These are phyloP conservation scores for Siphlonurus alternatus DNA, from an alignment of 2,888 invertebrate species.

Conservation along the genomic window DNA sequence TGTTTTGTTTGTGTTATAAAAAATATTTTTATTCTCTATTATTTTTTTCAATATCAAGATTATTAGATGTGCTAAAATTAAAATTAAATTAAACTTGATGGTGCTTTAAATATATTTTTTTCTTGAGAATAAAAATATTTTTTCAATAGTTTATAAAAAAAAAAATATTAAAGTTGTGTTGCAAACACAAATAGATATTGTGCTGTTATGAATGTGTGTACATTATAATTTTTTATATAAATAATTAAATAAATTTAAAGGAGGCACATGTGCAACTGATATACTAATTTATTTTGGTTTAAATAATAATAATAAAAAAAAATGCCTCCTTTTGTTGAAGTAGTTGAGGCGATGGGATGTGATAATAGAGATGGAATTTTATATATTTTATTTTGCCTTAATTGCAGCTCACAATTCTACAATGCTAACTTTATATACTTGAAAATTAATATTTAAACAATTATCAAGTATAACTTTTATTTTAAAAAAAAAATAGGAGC, in stretches of 20 bases:
- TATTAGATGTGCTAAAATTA: no score
- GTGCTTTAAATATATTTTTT: not conserved
- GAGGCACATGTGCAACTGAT: not conserved
- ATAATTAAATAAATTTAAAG: not conserved
- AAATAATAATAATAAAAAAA: no score
- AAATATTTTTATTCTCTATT: not conserved
- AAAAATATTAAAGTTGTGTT: not conserved
- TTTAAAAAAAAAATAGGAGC: not conserved
- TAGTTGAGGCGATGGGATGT: not conserved
- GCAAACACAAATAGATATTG: not conserved
- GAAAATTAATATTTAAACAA: not conserved
- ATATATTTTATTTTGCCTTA: not conserved
- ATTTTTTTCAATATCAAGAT: not conserved
- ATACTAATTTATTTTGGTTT: constrained; percentile 1
- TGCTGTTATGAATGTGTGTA: not conserved
- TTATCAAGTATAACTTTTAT: no score
- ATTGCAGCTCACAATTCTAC: not conserved
- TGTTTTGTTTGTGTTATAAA: not conserved
- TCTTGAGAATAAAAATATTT: not conserved
- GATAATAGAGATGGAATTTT: not conserved
- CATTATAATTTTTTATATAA: not conserved
- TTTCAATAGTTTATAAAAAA: no score
- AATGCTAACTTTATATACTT: not conserved
- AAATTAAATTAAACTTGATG: not conserved
- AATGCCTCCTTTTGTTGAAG: not conserved